Percentiles rank a stretch among this genome's conserved stretches.
phyloP scores from a whole-genome alignment of 2,797 vertebrate species.

The Falco rusticolus region DNA sequence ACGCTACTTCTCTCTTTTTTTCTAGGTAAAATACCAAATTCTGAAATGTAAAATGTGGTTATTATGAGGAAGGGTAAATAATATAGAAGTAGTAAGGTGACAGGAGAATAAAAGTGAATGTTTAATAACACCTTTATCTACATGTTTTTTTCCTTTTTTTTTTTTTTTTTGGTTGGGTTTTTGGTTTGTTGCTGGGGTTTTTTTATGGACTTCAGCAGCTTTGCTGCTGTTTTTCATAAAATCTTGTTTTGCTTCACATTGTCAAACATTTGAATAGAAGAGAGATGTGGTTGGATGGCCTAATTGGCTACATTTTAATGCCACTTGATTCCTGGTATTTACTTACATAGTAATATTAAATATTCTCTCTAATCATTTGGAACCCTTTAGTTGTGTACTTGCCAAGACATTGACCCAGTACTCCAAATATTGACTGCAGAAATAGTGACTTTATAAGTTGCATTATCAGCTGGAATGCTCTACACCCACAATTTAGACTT shows the following conservation, averaged over 20 bases:
- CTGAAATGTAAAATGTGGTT: neutral
- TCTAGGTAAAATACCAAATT: neutral
- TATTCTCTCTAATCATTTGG: neutral
- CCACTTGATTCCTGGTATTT: neutral
- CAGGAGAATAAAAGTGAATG: neutral
- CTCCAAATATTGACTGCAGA: slow-evolving; percentile 1
- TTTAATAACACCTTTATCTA: neutral
- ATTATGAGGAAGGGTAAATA: neutral
- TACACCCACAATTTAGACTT: neutral
- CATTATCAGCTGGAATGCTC: neutral
- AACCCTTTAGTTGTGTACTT: neutral
- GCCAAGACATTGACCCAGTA: neutral
- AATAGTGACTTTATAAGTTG: neutral
- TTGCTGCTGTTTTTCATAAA: neutral
- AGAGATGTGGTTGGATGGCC: neutral
- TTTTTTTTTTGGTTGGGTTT: too few species aligned
- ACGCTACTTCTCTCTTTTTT: neutral
- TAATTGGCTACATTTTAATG: neutral
- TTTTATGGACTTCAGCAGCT: accelerated
- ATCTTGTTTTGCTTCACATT: neutral
- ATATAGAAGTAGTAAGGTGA: neutral
- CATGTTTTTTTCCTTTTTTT: neutral
- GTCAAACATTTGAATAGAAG: neutral
- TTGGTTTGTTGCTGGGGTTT: too few species aligned
- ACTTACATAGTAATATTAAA: neutral